These are phyloP conservation scores for Hyperoodon ampullatus DNA, from an alignment of 2,113 vertebrate species.

Conservation along the genomic window DNA sequence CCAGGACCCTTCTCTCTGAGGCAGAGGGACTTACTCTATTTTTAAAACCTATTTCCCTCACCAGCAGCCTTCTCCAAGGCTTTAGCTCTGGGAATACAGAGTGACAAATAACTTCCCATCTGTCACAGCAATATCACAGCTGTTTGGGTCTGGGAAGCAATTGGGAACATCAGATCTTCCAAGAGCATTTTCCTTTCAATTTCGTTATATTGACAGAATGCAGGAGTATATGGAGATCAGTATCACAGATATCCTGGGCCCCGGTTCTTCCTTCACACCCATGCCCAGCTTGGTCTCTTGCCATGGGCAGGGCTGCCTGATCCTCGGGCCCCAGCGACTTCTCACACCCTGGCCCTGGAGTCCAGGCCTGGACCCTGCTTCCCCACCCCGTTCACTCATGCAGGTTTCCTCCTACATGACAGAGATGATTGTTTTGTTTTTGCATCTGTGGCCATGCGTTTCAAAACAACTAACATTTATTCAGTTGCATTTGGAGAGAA, in stretches of 20 bases:
- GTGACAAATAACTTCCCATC: neutral
- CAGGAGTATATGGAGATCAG: neutral
- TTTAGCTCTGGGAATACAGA: neutral
- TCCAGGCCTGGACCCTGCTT: accelerated
- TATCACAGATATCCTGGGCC: neutral
- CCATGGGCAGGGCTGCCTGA: too few species aligned
- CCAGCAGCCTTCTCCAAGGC: neutral
- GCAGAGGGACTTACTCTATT: neutral
- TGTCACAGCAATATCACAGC: neutral
- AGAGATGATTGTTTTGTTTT: neutral
- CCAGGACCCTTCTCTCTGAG: neutral
- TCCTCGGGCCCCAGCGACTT: accelerated
- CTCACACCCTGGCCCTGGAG: neutral
- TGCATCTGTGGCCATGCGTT: neutral
- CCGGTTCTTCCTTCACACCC: too few species aligned
- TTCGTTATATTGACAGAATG: neutral
- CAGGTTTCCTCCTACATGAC: neutral
- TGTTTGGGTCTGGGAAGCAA: neutral
- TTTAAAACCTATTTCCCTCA: neutral
- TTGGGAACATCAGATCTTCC: neutral
- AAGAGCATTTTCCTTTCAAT: neutral
- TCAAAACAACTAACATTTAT: neutral
- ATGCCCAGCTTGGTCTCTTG: neutral
- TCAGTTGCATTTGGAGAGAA: neutral
- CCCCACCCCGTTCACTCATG: accelerated